Evolutionary conservation across 2,113 vertebrate species (phyloP).

Genomic region (Burhinus bistriatus): DNA sequence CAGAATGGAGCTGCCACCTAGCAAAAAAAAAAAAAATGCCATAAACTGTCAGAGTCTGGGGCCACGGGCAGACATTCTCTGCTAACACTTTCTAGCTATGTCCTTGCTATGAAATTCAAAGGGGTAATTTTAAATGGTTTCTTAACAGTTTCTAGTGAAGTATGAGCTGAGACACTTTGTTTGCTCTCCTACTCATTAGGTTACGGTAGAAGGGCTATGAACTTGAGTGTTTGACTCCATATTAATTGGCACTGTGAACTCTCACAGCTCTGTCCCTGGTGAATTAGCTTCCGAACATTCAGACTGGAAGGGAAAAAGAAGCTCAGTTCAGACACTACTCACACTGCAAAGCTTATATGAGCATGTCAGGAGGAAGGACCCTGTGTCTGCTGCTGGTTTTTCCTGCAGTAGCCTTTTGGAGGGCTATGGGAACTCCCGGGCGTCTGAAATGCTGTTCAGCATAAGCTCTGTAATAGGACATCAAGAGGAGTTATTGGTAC

Average conservation of each 20-base stretch:
- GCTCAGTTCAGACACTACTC: background rate
- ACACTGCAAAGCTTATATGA: background rate
- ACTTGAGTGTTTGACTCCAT: background rate
- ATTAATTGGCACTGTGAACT: background rate
- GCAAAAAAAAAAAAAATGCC: background rate
- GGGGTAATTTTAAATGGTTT: background rate
- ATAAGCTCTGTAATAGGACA: background rate
- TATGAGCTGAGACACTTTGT: background rate
- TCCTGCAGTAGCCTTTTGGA: background rate
- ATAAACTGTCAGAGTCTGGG: background rate
- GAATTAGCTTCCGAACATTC: background rate
- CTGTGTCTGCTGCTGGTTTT: background rate
- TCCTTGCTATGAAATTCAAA: background rate
- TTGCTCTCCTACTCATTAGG: background rate
- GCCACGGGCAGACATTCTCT: background rate
- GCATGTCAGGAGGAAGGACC: background rate
- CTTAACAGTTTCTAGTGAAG: background rate
- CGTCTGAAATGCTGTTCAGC: background rate
- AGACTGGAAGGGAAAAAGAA: background rate
- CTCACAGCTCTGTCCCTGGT: background rate
- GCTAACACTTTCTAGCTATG: constrained; percentile 14
- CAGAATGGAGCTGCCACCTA: background rate
- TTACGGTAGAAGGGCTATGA: background rate
- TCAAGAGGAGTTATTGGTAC: background rate
- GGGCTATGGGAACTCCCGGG: background rate